Conservation (phyloP, 2,888 invertebrate genomes). For the Eurytoma californica region DNA sequence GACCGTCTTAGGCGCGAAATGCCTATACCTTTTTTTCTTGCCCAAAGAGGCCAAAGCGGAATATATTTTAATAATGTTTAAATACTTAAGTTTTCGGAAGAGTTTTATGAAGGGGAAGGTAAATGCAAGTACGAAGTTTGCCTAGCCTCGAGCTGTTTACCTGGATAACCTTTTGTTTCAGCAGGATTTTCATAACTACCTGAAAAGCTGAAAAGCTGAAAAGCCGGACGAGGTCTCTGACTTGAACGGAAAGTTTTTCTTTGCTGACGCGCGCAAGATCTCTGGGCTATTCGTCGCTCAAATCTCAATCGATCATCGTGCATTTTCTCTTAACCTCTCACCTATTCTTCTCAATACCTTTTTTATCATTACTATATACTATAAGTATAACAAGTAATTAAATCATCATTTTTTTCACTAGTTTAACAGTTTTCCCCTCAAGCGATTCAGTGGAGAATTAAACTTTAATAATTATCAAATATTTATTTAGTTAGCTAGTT, state of each 20-base stretch:
- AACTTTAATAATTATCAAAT: no score
- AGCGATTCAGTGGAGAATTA: no score
- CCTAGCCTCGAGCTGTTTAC: background rate
- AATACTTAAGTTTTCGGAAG: slow-evolving; percentile 30
- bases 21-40: background rate
- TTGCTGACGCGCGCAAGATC: background rate
- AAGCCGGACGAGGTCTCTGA: background rate
- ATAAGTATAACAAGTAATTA: no score
- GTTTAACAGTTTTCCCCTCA: no score
- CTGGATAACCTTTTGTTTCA: background rate
- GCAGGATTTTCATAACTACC: background rate
- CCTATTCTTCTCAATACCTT: no score
- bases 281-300: no score
- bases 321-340: no score
- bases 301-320: background rate
- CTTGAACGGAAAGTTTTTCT: background rate
- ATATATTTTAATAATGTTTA: background rate
- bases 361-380: no score
- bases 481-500: no score
- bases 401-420: no score
- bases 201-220: background rate
- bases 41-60: background rate
- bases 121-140: background rate
- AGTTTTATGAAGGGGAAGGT: slow-evolving; percentile 27
- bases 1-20: background rate